Evolutionary conservation across 2,797 vertebrate genomes (phyloP).

Genomic region (Arctocebus calabarensis): DNA sequence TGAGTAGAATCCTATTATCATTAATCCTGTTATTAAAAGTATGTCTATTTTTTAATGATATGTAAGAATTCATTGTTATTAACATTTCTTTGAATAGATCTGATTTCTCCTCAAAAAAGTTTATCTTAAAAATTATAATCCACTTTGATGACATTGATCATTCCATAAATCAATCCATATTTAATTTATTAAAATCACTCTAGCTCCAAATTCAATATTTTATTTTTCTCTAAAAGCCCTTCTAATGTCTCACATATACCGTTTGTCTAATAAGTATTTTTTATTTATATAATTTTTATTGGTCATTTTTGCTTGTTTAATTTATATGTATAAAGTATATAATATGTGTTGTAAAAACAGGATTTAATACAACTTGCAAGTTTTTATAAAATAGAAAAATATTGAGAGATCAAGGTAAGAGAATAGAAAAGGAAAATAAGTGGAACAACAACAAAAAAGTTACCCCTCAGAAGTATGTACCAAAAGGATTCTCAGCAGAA

Average conservation of each 20-base stretch:
- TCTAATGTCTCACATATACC: background rate
- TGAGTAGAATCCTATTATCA: background rate
- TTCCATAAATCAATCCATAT: background rate
- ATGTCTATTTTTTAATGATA: background rate
- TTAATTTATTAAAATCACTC: background rate
- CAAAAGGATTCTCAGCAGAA: background rate
- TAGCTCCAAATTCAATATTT: background rate
- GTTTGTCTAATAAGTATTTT: background rate
- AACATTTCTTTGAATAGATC: background rate
- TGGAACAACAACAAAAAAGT: background rate
- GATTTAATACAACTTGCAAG: background rate
- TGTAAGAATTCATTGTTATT: background rate
- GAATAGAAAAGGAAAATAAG: constrained; percentile 3
- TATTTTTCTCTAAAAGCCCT: background rate
- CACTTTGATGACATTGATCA: background rate
- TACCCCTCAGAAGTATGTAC: background rate
- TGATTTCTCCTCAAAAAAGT: background rate
- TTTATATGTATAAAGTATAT: background rate
- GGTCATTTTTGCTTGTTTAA: constrained; percentile 16
- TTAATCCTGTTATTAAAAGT: background rate
- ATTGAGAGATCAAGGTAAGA: background rate
- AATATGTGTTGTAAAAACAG: background rate
- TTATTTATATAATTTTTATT: background rate
- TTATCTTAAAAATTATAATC: background rate
- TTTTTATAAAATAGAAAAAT: background rate